These are phyloP conservation scores for Lutraria rhynchaena DNA, from an alignment of 1,140 invertebrate genomes.

Conservation along the genomic window DNA sequence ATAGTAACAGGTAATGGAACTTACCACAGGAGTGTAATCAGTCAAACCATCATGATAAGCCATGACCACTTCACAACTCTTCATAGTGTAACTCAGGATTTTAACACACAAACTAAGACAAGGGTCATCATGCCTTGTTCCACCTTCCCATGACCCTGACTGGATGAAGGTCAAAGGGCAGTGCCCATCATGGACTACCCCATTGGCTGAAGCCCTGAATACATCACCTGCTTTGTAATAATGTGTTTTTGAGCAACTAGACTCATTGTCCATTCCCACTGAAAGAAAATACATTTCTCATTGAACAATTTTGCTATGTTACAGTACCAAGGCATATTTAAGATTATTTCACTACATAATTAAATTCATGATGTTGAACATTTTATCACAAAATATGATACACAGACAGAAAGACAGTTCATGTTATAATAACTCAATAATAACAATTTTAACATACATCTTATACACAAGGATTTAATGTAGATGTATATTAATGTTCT, in stretches of 20 bases:
- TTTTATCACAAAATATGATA: no score
- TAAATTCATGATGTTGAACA: no score
- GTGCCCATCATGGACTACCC: not conserved
- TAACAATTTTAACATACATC: no score
- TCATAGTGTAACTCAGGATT: slow-evolving; percentile 59
- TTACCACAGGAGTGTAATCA: slow-evolving; percentile 62
- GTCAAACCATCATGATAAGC: slow-evolving; percentile 66
- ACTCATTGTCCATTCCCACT: slow-evolving; percentile 37
- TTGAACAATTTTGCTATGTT: no score
- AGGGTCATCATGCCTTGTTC: not conserved
- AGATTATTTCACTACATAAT: no score
- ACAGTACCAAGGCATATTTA: no score
- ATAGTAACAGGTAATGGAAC: no score
- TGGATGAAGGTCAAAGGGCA: slow-evolving; percentile 53
- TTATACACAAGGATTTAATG: no score
- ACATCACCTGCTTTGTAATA: slow-evolving; percentile 45
- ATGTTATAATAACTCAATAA: no score
- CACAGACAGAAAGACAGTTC: no score
- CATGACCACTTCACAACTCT: slow-evolving; percentile 64
- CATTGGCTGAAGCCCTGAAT: slow-evolving; percentile 21
- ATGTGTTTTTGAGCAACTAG: slow-evolving; percentile 43
- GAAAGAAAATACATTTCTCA: slow-evolving; percentile 8
- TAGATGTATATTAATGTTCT: no score
- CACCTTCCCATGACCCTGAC: slow-evolving; percentile 14
- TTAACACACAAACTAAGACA: slow-evolving; percentile 47